Evolutionary conservation across 64 coral and sea anemone genomes (phyloP), one percentile per base, ranked within the genome.

Genomic region (Montipora foliosa): DNA sequence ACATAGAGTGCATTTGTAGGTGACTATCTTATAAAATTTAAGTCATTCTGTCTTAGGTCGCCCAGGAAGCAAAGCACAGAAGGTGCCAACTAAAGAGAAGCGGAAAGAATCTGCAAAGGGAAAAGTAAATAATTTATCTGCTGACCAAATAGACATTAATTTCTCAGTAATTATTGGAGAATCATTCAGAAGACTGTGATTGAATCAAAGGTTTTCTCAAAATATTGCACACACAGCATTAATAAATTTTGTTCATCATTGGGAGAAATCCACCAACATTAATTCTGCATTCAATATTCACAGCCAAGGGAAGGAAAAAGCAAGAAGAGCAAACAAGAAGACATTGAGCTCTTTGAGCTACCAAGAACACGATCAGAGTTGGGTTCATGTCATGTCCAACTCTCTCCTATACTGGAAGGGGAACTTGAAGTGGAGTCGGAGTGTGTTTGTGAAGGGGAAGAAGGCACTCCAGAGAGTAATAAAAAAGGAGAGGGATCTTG

Each of bases 241-340:
- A 55, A 7, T 55, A 55, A 10, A 37, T 37, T 37, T 37, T 37
- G 37, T 0, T 37, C 37, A 37, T 37, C 37, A 37, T 37, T 37
- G 37, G 62, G 4, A 15, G 62, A 14, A 67, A 67, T 12, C 16
- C 11, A 67, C 2, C 19, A 3, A 8, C 55, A 15, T 81, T 22
- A 37, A 37, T 37, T 37, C 37, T 37, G 37, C 37, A 37, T 14
- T 61, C 76, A 77, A 3, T 12, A 79, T 87, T 75, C 74, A 5
- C 64, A 96, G 96, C 78, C 29, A 37, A 98, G 95, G 47, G 71
- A 89, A 57, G 92, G 64, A 29, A 93, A 98, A 12, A 84, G 92
- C 22, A 98, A 90, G 78, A 98, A 95, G 78, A 88, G 87, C 49
- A 98, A 98, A 82, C 90, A 98, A 5, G 96, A 98, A 53, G 93